Evolutionary conservation across 1,140 invertebrate species (phyloP).

Genomic region (Rhizoglyphus robini): DNA sequence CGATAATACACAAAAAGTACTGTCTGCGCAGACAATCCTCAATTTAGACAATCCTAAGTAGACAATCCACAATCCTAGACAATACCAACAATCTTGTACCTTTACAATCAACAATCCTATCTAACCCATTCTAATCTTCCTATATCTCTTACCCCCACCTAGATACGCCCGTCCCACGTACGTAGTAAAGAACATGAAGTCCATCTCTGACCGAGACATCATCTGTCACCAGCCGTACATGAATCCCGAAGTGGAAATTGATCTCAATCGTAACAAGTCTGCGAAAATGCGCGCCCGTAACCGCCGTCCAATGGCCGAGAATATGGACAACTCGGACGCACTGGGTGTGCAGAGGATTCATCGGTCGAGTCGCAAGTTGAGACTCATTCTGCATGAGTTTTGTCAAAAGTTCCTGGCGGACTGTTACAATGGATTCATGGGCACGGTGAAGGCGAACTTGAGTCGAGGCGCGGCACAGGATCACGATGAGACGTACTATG

Average conservation of each 20-base stretch:
- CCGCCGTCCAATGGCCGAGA: slow-evolving; percentile 44
- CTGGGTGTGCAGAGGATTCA: slow-evolving; percentile 36
- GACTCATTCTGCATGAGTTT: slow-evolving; percentile 81
- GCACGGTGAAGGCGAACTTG: slow-evolving; percentile 54
- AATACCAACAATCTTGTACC: too few relatives aligned
- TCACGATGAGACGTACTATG: slow-evolving; percentile 79
- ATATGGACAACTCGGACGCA: background rate
- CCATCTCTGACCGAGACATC: slow-evolving; percentile 73
- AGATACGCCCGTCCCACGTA: slow-evolving; percentile 24
- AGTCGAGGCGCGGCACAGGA: slow-evolving; percentile 45
- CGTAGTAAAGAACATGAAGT: slow-evolving; percentile 76
- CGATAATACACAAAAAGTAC: too few relatives aligned
- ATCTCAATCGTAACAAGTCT: slow-evolving; percentile 58
- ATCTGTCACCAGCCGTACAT: slow-evolving; percentile 72
- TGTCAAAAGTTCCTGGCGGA: slow-evolving; percentile 80
- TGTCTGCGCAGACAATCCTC: too few relatives aligned
- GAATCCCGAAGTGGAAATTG: slow-evolving; percentile 50
- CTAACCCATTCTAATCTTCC: too few relatives aligned
- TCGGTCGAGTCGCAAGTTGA: slow-evolving; percentile 59
- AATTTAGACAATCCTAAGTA: too few relatives aligned
- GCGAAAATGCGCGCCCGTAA: slow-evolving; percentile 52
- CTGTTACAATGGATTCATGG: slow-evolving; percentile 82
- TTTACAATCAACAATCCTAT: too few relatives aligned
- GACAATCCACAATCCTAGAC: too few relatives aligned
- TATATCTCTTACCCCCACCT: background rate